Evolutionary conservation across 2,113 vertebrate species (phyloP).

Genomic region (Myrmophylax atrothorax): DNA sequence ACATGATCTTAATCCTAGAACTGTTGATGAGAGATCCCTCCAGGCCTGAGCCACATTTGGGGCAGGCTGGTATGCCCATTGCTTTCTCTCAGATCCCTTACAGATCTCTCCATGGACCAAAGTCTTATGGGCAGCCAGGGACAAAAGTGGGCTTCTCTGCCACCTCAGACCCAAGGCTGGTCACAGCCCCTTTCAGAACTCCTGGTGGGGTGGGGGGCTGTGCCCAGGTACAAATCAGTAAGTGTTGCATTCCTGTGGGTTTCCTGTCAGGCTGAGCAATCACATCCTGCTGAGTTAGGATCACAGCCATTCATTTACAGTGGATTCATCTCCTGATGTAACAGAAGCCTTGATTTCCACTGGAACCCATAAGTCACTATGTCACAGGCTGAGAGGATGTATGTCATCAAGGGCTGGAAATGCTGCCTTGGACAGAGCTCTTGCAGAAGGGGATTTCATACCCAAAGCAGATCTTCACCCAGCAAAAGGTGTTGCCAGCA

Average conservation of each 20-base stretch:
- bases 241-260: not conserved
- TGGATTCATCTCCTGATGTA: not conserved
- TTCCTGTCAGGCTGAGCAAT: not conserved
- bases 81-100: not conserved
- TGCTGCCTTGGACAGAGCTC: not conserved
- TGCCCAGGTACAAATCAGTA: not conserved
- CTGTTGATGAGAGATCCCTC: not conserved
- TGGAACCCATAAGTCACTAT: not conserved
- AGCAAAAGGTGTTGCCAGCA: not conserved
- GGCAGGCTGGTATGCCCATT: not conserved
- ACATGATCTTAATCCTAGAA: not conserved
- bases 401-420: not conserved
- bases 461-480: not conserved
- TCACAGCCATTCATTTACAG: not conserved
- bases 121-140: not conserved
- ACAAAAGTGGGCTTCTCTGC: not conserved
- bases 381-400: not conserved
- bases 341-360: not conserved
- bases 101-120: not conserved
- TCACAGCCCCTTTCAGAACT: not conserved
- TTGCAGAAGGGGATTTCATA: not conserved
- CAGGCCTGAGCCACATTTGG: not conserved
- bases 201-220: not conserved
- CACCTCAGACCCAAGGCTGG: not conserved
- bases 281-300: not conserved